phyloP scores from a whole-genome alignment of 2,113 vertebrate genomes.

The Cynoglossus semilaevis region DNA sequence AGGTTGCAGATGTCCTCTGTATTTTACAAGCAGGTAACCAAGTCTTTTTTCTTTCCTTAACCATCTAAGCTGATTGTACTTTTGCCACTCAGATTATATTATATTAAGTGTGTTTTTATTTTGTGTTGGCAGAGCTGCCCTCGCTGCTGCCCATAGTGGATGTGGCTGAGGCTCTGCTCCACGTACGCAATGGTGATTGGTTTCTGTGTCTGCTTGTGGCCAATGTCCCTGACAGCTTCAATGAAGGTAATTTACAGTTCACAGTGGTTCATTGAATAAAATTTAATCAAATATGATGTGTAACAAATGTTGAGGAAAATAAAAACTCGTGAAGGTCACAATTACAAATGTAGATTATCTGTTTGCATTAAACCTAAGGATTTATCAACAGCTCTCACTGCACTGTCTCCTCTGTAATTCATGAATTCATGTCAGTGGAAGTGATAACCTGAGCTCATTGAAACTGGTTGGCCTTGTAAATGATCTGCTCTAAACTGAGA shows the following conservation, averaged over 20 bases:
- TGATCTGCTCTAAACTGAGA: slow-evolving; percentile 14
- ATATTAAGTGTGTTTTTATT: neutral
- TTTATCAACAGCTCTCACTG: slow-evolving; percentile 11
- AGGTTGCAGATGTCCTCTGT: slow-evolving; percentile 97
- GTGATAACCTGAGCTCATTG: slow-evolving; percentile 17
- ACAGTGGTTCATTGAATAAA: slow-evolving; percentile 10
- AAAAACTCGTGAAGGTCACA: too few relatives aligned
- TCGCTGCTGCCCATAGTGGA: slow-evolving; percentile 91
- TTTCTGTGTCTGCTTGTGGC: slow-evolving; percentile 96
- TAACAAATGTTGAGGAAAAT: too few relatives aligned
- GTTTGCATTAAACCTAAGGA: too few relatives aligned
- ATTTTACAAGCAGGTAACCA: slow-evolving; percentile 95
- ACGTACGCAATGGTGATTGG: slow-evolving; percentile 94
- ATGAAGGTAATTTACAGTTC: slow-evolving; percentile 82
- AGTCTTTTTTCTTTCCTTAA: neutral
- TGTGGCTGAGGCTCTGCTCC: slow-evolving; percentile 92
- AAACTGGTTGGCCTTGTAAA: slow-evolving; percentile 38
- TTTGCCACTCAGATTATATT: neutral
- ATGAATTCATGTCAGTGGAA: slow-evolving; percentile 26
- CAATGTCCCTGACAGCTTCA: slow-evolving; percentile 98
- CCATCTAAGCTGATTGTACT: neutral
- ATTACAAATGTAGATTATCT: too few relatives aligned
- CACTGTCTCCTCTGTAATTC: slow-evolving; percentile 6
- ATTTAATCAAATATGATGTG: slow-evolving; percentile 13
- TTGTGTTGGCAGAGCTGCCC: slow-evolving; percentile 81